Base-by-base conservation (phyloP, 64 coral and sea anemone genomes). In the Anthopleura sola region DNA sequence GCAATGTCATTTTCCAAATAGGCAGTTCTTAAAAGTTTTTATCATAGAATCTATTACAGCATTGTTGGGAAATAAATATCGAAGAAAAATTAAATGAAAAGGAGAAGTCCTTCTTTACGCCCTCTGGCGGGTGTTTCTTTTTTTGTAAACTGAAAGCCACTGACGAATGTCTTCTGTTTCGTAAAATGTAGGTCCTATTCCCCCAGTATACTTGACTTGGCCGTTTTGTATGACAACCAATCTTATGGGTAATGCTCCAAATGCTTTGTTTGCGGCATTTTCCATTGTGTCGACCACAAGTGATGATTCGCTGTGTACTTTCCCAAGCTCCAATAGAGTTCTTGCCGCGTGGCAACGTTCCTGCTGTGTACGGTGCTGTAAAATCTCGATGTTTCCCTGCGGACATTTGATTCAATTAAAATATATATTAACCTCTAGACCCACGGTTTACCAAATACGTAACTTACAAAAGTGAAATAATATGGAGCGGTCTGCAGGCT, bases 131-230 rank as follows among this genome's bases (percentile, higher is more conserved):
- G 66, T 71, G 31, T 71, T 71, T 56, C 56, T 80, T 85, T 88
- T 80, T 68, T 48, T 90, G 80, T 86, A 90, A 32, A 68, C 49
- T 31, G 78, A 46, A 16, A 94, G 62, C 92, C 92, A 90, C 21
- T 79, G 54, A 21, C 47, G 77, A 58, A 94, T 57, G 31, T 94
- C 87, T 78, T 49, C 58, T 11, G 92, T 81, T 82, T 90, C 85
- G 66, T 94, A 94, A 46, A 90, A 90, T 18, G 84, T 94, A 3
- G 92, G 92, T 26, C 92, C 92, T 36, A 94, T 85, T 26, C 92
- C 92, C 28, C 92, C 92, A 5, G 78, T 68, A 20, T 90, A 94
- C 19, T 81, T 75, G n/a, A 94, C 92, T 82, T 82, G 80, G 5
- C 87, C 87, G 75, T 82, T 82, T 37, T 90, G 88, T n/a, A 94